Evolutionary conservation across 2,888 invertebrate genomes (phyloP).

Genomic region (Lucinisca nassula): DNA sequence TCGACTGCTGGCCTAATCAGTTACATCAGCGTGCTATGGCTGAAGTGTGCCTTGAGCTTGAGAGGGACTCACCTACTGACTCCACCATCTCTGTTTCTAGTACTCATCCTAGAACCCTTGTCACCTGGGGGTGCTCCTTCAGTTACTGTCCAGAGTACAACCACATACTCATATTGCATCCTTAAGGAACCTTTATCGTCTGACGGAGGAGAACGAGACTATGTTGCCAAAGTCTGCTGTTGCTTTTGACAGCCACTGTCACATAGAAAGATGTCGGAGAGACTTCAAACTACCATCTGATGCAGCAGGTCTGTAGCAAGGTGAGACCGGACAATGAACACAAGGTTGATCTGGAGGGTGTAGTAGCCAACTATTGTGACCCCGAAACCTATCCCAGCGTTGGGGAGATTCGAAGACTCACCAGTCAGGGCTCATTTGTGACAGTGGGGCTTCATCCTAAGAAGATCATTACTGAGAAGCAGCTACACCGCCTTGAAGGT

Average conservation of each 20-base stretch:
- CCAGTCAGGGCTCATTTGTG: neutral
- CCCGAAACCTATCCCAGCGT: neutral
- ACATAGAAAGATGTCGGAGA: neutral
- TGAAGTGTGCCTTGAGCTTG: too few species aligned
- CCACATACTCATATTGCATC: neutral
- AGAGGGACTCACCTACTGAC: too few species aligned
- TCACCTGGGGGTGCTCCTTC: neutral
- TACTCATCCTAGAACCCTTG: too few species aligned
- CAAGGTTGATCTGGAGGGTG: neutral
- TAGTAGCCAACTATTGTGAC: neutral
- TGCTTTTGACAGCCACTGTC: constrained; percentile 10
- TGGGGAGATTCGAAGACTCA: neutral
- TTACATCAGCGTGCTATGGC: too few species aligned
- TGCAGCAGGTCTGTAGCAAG: neutral
- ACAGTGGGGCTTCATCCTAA: neutral
- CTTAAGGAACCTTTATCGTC: neutral
- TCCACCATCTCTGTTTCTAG: too few species aligned
- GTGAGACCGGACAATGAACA: neutral
- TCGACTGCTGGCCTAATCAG: too few species aligned
- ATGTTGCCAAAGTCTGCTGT: neutral
- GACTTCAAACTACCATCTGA: neutral
- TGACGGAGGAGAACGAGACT: neutral
- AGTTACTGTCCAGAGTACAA: neutral
- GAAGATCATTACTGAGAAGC: neutral
- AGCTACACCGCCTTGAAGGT: neutral